Evolutionary conservation across 37 sponge, comb jelly and placozoan species (phyloP).

Genomic region (Agelas oroides): DNA sequence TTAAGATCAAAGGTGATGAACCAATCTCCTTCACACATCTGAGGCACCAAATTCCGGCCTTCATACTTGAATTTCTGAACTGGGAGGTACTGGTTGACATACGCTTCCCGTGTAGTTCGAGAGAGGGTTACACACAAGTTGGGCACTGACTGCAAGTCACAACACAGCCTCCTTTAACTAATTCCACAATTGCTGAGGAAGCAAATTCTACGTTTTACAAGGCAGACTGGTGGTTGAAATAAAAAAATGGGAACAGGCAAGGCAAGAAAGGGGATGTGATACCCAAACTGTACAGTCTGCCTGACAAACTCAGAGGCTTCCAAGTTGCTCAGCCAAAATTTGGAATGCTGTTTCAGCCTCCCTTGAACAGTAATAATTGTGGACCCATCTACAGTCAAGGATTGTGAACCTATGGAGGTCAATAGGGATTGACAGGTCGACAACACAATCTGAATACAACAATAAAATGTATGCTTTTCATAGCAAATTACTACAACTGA

Average conservation of each 20-base stretch:
- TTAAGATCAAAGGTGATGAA: slow-evolving; percentile 3
- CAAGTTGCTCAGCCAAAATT: neutral
- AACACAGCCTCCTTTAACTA: neutral
- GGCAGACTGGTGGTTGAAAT: too few relatives aligned
- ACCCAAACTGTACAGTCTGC: too few relatives aligned
- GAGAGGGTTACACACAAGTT: neutral
- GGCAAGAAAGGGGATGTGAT: too few relatives aligned
- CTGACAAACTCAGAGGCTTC: neutral
- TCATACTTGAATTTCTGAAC: slow-evolving; percentile 8
- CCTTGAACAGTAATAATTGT: neutral
- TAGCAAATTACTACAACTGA: too few relatives aligned
- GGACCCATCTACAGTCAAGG: too few relatives aligned
- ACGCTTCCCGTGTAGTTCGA: neutral
- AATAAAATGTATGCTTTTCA: too few relatives aligned
- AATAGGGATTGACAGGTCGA: too few relatives aligned
- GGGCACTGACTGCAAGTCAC: neutral
- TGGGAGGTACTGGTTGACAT: neutral
- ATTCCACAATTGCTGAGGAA: neutral
- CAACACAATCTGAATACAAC: too few relatives aligned
- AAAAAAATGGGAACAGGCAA: too few relatives aligned
- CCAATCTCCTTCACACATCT: neutral
- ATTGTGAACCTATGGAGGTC: too few relatives aligned
- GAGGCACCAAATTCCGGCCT: neutral
- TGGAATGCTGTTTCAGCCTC: neutral
- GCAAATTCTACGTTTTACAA: too few relatives aligned